phyloP scores from a whole-genome alignment of 2,888 invertebrate species.

The Cephus pulcher region DNA sequence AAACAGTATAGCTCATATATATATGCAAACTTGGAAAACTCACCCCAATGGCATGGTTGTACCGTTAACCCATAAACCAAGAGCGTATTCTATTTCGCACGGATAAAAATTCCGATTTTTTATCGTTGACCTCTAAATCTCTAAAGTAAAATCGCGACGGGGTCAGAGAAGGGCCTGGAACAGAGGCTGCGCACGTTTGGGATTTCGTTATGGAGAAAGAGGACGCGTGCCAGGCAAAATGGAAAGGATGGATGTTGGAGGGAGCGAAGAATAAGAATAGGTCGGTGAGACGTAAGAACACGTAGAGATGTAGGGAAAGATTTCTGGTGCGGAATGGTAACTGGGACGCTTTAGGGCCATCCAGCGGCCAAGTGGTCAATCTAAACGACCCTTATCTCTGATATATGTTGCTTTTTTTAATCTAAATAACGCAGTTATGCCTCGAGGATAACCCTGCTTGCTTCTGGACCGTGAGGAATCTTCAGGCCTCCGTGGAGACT shows the following conservation, averaged over 20 bases:
- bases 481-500: not conserved
- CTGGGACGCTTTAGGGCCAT: slow-evolving; percentile 63
- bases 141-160: slow-evolving; percentile 6
- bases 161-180: not conserved
- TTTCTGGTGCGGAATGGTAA: slow-evolving; percentile 57
- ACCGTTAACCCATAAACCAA: slow-evolving; percentile 56
- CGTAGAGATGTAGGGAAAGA: slow-evolving; percentile 51
- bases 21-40: slow-evolving; percentile 47
- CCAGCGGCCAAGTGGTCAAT: slow-evolving; percentile 62
- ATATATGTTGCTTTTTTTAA: slow-evolving; percentile 43
- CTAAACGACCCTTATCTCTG: slow-evolving; percentile 62
- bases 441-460: not conserved
- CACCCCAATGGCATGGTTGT: slow-evolving; percentile 35
- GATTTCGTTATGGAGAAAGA: slow-evolving; percentile 12
- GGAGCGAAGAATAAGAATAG: slow-evolving; percentile 21
- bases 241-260: slow-evolving; percentile 5
- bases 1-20: not conserved
- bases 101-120: slow-evolving; percentile 58
- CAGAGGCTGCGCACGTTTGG: not conserved
- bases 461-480: not conserved
- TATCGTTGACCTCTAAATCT: slow-evolving; percentile 39
- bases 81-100: slow-evolving; percentile 59
- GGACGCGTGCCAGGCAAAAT: slow-evolving; percentile 27
- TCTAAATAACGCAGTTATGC: slow-evolving; percentile 55
- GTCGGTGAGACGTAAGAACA: slow-evolving; percentile 18